Percentiles rank a stretch among this genome's conserved stretches.
Evolutionary conservation across 2,113 vertebrate species (phyloP).

Genomic region (Aspiorhynchus laticeps): DNA sequence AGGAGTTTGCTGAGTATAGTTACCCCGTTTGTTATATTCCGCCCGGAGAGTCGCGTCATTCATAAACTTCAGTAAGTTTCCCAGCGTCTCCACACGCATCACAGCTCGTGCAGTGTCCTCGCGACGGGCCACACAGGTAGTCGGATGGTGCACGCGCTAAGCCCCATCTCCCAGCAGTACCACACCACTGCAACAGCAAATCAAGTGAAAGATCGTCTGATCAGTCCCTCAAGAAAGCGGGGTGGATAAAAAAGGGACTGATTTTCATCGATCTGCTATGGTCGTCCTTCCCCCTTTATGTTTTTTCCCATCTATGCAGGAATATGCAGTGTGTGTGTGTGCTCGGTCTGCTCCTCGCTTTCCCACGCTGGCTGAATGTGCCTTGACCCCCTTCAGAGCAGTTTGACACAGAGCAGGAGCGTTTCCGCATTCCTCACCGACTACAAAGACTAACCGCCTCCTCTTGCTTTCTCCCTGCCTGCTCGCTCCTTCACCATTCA

Average conservation of each 20-base stretch:
- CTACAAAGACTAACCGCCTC: slow-evolving; percentile 96
- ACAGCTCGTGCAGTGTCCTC: slow-evolving; percentile 75
- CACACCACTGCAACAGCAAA: slow-evolving; percentile 51
- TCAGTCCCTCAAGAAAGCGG: slow-evolving; percentile 60
- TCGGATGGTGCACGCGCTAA: slow-evolving; percentile 70
- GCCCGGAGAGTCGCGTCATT: slow-evolving; percentile 43
- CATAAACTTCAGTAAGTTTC: slow-evolving; percentile 59
- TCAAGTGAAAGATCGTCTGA: slow-evolving; percentile 55
- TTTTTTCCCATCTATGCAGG: slow-evolving; percentile 53
- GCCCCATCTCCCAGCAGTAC: slow-evolving; percentile 76
- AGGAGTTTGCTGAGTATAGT: not conserved
- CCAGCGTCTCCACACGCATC: slow-evolving; percentile 64
- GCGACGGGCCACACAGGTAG: slow-evolving; percentile 95
- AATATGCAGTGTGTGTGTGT: slow-evolving; percentile 69
- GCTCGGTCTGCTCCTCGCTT: slow-evolving; percentile 80
- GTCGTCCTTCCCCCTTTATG: slow-evolving; percentile 42
- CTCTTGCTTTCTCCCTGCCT: slow-evolving; percentile 89
- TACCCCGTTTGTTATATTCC: slow-evolving; percentile 32
- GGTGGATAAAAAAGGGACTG: slow-evolving; percentile 60
- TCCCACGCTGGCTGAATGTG: slow-evolving; percentile 99
- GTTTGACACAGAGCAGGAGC: slow-evolving; percentile 97
- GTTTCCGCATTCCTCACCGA: slow-evolving; percentile 98
- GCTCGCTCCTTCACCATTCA: slow-evolving; percentile 82
- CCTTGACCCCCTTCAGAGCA: slow-evolving; percentile 97
- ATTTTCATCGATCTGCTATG: slow-evolving; percentile 44